A percentile compares a stretch with the other conserved stretches of the same genome.
These are phyloP conservation scores for Melanerpes aurifrons DNA, from an alignment of 2,113 vertebrate species.

Conservation along the genomic window DNA sequence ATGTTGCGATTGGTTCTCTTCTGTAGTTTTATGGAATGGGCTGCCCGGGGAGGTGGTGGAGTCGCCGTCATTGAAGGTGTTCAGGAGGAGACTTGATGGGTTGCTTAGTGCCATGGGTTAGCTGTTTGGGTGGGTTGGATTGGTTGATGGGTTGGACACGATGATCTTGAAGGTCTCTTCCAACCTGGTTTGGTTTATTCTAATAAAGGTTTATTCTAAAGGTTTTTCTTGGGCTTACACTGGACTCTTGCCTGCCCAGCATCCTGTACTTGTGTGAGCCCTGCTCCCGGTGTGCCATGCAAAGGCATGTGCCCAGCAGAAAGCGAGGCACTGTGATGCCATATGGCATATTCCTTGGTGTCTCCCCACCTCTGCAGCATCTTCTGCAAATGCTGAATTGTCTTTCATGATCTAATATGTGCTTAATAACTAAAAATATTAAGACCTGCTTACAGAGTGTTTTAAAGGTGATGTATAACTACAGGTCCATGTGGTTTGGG, in stretches of 20 bases:
- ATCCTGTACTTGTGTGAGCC: accelerated
- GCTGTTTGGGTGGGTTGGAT: too few species aligned
- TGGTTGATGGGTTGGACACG: too few species aligned
- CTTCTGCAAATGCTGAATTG: not conserved
- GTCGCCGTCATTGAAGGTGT: too few species aligned
- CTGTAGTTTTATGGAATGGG: too few species aligned
- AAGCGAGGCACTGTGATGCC: accelerated
- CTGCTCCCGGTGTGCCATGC: accelerated
- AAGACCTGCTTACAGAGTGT: not conserved
- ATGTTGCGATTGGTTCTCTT: not conserved
- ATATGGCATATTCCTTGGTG: accelerated
- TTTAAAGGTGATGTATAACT: not conserved
- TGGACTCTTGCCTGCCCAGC: not conserved
- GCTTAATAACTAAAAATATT: not conserved
- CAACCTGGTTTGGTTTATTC: too few species aligned
- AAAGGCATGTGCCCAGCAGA: accelerated
- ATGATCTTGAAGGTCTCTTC: too few species aligned
- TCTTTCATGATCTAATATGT: not conserved
- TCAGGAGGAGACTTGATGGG: too few species aligned
- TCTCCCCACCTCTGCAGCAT: not conserved
- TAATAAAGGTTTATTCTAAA: too few species aligned
- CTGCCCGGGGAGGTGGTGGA: too few species aligned
- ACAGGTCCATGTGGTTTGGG: not conserved
- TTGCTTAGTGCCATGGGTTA: too few species aligned
- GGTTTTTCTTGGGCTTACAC: not conserved